Percentiles rank a stretch among this genome's conserved stretches.
These are phyloP conservation scores for Dryobates pubescens DNA, from an alignment of 2,797 vertebrate genomes.

Conservation along the genomic window DNA sequence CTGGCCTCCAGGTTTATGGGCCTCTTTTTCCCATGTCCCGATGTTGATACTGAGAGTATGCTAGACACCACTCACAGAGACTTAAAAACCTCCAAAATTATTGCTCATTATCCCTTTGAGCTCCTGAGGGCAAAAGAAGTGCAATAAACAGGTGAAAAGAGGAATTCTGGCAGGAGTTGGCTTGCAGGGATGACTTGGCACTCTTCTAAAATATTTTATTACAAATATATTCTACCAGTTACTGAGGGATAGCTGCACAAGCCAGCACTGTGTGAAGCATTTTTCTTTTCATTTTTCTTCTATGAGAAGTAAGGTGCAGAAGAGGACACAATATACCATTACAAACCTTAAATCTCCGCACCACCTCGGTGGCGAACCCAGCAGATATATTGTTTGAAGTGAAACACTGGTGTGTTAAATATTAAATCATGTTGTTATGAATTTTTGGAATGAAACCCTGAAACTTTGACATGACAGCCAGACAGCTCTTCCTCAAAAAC, in stretches of 20 bases:
- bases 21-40: neutral
- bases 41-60: neutral
- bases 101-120: neutral
- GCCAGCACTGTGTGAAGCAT: neutral
- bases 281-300: neutral
- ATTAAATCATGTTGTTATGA: neutral
- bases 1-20: neutral
- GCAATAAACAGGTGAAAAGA: neutral
- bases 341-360: neutral
- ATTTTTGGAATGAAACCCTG: neutral
- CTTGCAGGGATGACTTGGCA: neutral
- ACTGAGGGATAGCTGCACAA: neutral
- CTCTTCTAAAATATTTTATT: neutral
- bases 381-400: neutral
- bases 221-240: conserved; percentile 16
- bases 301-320: neutral
- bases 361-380: neutral
- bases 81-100: neutral
- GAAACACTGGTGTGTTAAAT: neutral
- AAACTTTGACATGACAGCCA: neutral
- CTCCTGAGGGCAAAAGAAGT: neutral
- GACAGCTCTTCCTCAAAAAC: conserved; percentile 23
- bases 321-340: neutral
- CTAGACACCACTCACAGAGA: neutral
- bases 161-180: neutral